Percentiles rank a stretch among this genome's conserved stretches.
Evolutionary conservation across 2,797 vertebrate genomes (phyloP).

Genomic region (Pantherophis alleghaniensis): DNA sequence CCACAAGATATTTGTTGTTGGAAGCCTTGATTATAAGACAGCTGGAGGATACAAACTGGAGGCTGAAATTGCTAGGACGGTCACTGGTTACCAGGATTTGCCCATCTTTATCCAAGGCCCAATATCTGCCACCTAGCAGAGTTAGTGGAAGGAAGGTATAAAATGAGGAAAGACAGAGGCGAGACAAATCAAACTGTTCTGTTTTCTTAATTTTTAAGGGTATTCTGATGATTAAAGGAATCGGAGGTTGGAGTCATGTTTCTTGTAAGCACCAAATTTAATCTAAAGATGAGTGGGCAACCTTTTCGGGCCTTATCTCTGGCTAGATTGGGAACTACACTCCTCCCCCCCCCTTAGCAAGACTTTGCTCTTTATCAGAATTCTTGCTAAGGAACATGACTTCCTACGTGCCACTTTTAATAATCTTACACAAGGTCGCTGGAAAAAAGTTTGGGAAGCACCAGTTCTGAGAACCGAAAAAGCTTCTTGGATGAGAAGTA

Average conservation of each 20-base stretch:
- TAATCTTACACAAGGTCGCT: background rate
- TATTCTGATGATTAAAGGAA: background rate
- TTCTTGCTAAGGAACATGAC: background rate
- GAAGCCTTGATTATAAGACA: slow-evolving; percentile 31
- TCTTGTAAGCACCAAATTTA: background rate
- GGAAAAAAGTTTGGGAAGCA: background rate
- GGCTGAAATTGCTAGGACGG: slow-evolving; percentile 31
- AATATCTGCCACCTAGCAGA: slow-evolving; percentile 21
- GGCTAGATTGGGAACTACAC: background rate
- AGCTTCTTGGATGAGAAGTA: background rate
- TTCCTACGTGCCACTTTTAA: background rate
- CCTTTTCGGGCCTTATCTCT: background rate
- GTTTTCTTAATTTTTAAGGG: background rate
- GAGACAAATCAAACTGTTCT: background rate
- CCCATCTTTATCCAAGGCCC: slow-evolving; percentile 44
- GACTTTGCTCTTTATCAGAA: background rate
- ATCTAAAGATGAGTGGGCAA: background rate
- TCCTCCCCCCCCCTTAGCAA: background rate
- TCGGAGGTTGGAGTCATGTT: background rate
- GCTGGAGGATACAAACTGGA: slow-evolving; percentile 37
- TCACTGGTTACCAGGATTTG: slow-evolving; percentile 11
- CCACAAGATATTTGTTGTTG: slow-evolving; percentile 40
- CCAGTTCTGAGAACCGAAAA: background rate
- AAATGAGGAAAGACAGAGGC: background rate
- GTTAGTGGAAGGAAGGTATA: background rate